A percentile compares a stretch with the other conserved stretches of the same genome.
Evolutionary conservation across 1,140 invertebrate genomes (phyloP).

Genomic region (Drosophila aff.): DNA sequence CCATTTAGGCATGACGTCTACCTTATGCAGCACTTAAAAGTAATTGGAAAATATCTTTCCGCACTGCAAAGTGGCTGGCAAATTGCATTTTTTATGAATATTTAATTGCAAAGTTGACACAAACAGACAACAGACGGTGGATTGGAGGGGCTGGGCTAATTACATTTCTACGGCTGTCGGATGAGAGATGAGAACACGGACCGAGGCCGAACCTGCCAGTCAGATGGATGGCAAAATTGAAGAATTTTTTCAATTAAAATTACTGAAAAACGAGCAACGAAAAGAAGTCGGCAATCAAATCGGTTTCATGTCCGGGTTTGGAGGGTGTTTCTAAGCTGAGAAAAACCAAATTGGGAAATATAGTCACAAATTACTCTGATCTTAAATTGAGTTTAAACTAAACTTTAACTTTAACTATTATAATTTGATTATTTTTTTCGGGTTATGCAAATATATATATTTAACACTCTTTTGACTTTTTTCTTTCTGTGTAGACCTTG

Average conservation of each 20-base stretch:
- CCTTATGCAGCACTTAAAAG: constrained; percentile 73
- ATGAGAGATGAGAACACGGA: constrained; percentile 23
- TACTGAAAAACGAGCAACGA: constrained; percentile 42
- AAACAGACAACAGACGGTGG: constrained; percentile 46
- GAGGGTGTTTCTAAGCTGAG: constrained; percentile 7
- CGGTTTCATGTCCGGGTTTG: constrained; percentile 23
- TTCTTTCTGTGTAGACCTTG: not conserved
- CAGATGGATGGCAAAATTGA: constrained; percentile 80
- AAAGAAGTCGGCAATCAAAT: constrained; percentile 63
- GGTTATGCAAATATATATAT: too few relatives aligned
- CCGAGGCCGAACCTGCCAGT: constrained; percentile 21
- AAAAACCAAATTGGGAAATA: not conserved
- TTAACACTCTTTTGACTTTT: not conserved
- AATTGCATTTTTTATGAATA: constrained; percentile 78
- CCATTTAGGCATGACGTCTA: constrained; percentile 55
- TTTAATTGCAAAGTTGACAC: constrained; percentile 80
- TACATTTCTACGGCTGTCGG: constrained; percentile 72
- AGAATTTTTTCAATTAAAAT: constrained; percentile 84
- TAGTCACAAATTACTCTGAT: not conserved
- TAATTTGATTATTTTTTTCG: not conserved
- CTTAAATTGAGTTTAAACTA: not conserved
- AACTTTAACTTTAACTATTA: not conserved
- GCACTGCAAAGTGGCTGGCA: constrained; percentile 52
- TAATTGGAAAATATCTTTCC: constrained; percentile 73
- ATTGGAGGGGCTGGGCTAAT: constrained; percentile 54